phyloP scores from a whole-genome alignment of 2,888 invertebrate genomes.

The Ormia ochracea region DNA sequence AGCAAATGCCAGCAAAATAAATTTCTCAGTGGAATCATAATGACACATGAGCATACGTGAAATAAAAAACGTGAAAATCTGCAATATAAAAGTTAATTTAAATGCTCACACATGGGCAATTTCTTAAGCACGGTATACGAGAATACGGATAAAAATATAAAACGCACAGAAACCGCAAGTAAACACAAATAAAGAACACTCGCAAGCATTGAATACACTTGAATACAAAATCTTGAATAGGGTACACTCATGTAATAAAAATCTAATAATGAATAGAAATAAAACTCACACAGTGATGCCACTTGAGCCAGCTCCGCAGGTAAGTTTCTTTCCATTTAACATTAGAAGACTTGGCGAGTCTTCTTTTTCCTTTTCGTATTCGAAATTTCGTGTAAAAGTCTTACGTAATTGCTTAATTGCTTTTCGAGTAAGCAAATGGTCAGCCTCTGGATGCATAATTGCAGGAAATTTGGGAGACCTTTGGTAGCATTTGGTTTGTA shows the following conservation, averaged over 20 bases:
- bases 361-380: too few relatives aligned
- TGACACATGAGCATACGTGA: not conserved
- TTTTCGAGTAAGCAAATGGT: too few relatives aligned
- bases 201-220: not conserved
- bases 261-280: not conserved
- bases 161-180: not conserved
- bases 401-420: too few relatives aligned
- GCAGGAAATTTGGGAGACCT: too few relatives aligned
- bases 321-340: too few relatives aligned
- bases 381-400: too few relatives aligned
- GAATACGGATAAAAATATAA: not conserved
- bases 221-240: not conserved
- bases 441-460: too few relatives aligned
- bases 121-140: not conserved
- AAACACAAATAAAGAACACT: not conserved
- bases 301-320: too few relatives aligned
- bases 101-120: not conserved
- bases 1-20: not conserved
- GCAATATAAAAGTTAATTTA: not conserved
- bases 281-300: constrained; percentile 6
- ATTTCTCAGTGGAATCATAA: not conserved
- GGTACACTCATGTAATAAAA: too few relatives aligned
- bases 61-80: not conserved
- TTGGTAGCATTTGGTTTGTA: too few relatives aligned
- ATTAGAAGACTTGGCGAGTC: too few relatives aligned